Conservation (phyloP, 2,888 invertebrate genomes). For the Pyrocoelia pectoralis region DNA sequence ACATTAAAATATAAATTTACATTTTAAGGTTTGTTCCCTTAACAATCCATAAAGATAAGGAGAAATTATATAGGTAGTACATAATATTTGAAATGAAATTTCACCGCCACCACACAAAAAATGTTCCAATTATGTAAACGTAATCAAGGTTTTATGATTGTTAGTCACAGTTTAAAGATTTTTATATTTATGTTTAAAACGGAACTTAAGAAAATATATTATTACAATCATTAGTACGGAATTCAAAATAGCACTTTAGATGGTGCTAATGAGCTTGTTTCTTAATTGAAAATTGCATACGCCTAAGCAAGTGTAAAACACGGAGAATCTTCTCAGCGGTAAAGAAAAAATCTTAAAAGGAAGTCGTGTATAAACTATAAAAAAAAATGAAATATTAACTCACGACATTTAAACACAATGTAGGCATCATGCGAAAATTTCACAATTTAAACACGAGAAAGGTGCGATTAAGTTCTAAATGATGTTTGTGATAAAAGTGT, state of each 20-base stretch:
- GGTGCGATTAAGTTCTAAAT: slow-evolving; percentile 17
- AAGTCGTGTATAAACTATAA: slow-evolving; percentile 22
- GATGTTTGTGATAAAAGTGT: slow-evolving; percentile 24
- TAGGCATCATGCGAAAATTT: slow-evolving; percentile 28
- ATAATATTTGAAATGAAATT: not conserved
- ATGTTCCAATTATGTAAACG: not conserved
- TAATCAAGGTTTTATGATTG: not conserved
- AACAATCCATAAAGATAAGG: not conserved
- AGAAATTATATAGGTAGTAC: not conserved
- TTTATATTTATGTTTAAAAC: not conserved
- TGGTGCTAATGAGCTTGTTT: slow-evolving; percentile 28
- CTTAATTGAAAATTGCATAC: slow-evolving; percentile 25
- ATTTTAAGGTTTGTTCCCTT: not conserved
- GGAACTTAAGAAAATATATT: slow-evolving; percentile 15
- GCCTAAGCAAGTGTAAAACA: slow-evolving; percentile 20
- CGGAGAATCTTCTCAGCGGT: slow-evolving; percentile 28
- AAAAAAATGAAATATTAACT: slow-evolving; percentile 32
- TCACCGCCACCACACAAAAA: not conserved
- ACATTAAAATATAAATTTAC: slow-evolving; percentile 1
- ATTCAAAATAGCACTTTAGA: slow-evolving; percentile 15
- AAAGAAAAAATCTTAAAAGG: slow-evolving; percentile 18
- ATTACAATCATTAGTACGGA: slow-evolving; percentile 19
- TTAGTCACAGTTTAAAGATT: not conserved
- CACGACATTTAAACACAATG: slow-evolving; percentile 31
- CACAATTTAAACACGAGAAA: slow-evolving; percentile 23